phyloP scores from a whole-genome alignment of 2,113 vertebrate species.

The Prolemur simus region DNA sequence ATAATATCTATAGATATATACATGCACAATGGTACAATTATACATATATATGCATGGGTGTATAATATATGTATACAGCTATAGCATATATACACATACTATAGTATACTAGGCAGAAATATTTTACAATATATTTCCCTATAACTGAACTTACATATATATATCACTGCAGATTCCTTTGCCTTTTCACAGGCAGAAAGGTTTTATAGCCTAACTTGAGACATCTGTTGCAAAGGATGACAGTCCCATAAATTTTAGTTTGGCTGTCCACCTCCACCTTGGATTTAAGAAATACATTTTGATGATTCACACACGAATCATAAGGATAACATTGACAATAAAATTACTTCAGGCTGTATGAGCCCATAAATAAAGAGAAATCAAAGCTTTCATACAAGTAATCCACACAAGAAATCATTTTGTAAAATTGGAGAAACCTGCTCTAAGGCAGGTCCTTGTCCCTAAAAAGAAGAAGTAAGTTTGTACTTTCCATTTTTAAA shows the following conservation, averaged over 20 bases:
- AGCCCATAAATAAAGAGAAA: constrained; percentile 52
- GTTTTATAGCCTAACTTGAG: constrained; percentile 33
- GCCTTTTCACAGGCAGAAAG: constrained; percentile 19
- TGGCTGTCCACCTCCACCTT: background rate
- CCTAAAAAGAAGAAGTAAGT: background rate
- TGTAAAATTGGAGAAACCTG: background rate
- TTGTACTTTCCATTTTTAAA: background rate
- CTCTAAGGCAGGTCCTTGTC: background rate
- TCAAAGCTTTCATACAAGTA: constrained; percentile 27
- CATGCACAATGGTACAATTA: too few species aligned
- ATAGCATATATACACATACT: background rate
- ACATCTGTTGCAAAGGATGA: constrained; percentile 23
- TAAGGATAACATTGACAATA: constrained; percentile 19
- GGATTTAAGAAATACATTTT: constrained; percentile 49
- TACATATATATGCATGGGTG: background rate
- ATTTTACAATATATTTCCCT: background rate
- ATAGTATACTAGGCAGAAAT: background rate
- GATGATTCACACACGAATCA: constrained; percentile 52
- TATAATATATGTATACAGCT: background rate
- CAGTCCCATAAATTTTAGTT: constrained; percentile 50
- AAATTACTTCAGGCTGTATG: background rate
- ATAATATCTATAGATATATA: background rate
- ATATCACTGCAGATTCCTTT: constrained; percentile 5
- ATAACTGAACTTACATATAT: background rate
- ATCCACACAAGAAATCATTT: constrained; percentile 26